These are phyloP conservation scores for Synergus umbraculus DNA, from an alignment of 2,888 invertebrate species.

Conservation along the genomic window DNA sequence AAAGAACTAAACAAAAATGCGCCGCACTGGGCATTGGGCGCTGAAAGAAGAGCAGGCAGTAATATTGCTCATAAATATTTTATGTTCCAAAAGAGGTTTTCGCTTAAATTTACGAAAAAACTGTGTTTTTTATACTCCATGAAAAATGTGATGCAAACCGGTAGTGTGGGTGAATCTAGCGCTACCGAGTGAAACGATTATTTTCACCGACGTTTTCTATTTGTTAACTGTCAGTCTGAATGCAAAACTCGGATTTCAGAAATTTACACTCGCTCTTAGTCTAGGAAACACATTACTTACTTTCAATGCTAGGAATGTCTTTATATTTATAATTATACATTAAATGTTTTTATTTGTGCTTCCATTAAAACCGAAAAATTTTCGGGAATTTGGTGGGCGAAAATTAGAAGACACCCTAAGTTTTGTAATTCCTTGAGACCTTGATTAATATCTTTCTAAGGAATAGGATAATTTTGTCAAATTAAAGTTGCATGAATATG, in stretches of 20 bases:
- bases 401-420: too few relatives aligned
- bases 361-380: too few relatives aligned
- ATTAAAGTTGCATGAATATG: neutral
- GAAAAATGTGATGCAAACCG: neutral
- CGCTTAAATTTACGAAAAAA: neutral
- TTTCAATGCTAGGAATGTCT: neutral
- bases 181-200: constrained; percentile 5
- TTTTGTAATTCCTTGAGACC: neutral
- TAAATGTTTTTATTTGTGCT: too few relatives aligned
- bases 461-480: neutral
- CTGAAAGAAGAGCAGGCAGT: neutral
- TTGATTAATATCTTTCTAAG: neutral
- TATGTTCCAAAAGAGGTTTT: neutral
- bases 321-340: neutral
- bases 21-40: neutral
- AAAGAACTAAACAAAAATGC: neutral
- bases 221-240: constrained; percentile 2
- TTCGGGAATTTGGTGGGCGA: too few relatives aligned
- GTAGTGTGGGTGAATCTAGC: neutral
- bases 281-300: neutral
- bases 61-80: neutral
- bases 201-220: constrained; percentile 14
- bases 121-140: neutral
- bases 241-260: neutral
- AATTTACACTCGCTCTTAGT: neutral